These are phyloP conservation scores for Nipponacmea schrenckii DNA, from an alignment of 2,888 invertebrate species.

Conservation along the genomic window DNA sequence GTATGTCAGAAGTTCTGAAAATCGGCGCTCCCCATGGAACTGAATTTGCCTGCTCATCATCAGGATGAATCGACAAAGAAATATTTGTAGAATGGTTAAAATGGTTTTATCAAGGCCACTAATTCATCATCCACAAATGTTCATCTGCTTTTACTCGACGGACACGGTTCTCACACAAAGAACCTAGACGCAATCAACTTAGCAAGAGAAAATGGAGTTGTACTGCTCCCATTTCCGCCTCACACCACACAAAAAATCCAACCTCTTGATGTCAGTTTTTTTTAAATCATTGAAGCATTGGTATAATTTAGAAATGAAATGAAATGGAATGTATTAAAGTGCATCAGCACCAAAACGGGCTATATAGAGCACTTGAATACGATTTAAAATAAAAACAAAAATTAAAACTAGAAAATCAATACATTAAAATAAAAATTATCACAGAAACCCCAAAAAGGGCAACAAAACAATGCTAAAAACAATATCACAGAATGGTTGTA, in stretches of 20 bases:
- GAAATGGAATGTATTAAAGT: too few relatives aligned
- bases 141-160: neutral
- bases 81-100: neutral
- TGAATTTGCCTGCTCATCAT: neutral
- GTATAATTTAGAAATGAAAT: neutral
- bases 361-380: too few relatives aligned
- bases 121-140: neutral
- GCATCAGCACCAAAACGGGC: too few relatives aligned
- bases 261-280: conserved; percentile 1
- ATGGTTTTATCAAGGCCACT: neutral
- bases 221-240: neutral
- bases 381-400: too few relatives aligned
- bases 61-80: neutral
- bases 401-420: too few relatives aligned
- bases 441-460: too few relatives aligned
- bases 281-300: too few relatives aligned
- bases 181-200: neutral
- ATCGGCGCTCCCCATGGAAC: neutral
- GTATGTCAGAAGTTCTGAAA: neutral
- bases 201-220: neutral
- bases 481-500: too few relatives aligned
- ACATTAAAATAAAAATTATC: too few relatives aligned
- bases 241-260: neutral
- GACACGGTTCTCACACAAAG: neutral
- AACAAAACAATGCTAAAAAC: too few relatives aligned